A percentile compares a stretch with the other conserved stretches of the same genome.
These are phyloP conservation scores for Tachina grossa DNA, from an alignment of 2,888 invertebrate species.

Conservation along the genomic window DNA sequence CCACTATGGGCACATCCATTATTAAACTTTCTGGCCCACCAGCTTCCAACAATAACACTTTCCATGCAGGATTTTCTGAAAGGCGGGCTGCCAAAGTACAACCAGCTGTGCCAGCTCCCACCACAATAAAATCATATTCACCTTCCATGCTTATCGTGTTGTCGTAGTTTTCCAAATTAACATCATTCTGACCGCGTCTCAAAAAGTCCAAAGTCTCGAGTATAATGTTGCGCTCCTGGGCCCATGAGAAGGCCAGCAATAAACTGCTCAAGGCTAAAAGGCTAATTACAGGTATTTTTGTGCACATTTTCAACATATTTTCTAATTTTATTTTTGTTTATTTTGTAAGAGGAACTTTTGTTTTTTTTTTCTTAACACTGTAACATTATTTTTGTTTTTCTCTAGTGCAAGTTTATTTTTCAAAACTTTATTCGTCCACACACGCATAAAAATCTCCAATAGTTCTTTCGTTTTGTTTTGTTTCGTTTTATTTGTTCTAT, in stretches of 20 bases:
- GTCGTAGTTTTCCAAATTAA: conserved; percentile 79
- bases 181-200: conserved; percentile 80
- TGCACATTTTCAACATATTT: conserved; percentile 48
- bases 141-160: conserved; percentile 76
- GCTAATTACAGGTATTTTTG: conserved; percentile 37
- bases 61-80: conserved; percentile 87
- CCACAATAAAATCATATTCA: conserved; percentile 90
- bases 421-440: neutral
- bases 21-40: conserved; percentile 88
- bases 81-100: conserved; percentile 89
- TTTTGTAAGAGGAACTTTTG: neutral
- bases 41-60: conserved; percentile 88
- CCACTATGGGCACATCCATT: conserved; percentile 90
- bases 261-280: conserved; percentile 42
- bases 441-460: neutral
- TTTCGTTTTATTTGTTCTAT: conserved; percentile 28
- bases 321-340: neutral
- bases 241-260: conserved; percentile 49
- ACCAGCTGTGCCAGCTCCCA: conserved; percentile 92
- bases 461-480: conserved; percentile 18
- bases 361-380: conserved; percentile 2
- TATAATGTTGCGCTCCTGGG: conserved; percentile 76
- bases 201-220: conserved; percentile 79
- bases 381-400: conserved; percentile 12
- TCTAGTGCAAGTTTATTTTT: neutral